Evolutionary conservation across 2,888 invertebrate species (phyloP), one percentile per base, ranked within the genome.

Genomic region (Apotomis betuletana): DNA sequence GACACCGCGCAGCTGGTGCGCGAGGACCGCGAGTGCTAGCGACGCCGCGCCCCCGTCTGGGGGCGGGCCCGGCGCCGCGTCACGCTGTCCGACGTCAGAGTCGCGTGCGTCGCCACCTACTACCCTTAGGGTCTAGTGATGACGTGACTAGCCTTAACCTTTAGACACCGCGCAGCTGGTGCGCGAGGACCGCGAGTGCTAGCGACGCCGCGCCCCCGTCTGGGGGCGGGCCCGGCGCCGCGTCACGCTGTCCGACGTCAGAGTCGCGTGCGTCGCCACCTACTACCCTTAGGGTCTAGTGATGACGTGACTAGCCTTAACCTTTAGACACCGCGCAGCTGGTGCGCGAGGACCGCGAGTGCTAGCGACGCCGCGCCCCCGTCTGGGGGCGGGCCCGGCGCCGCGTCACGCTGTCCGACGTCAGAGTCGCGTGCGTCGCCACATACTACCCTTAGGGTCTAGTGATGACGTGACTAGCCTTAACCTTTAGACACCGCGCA

Each of bases 161-260:
- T n/a, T n/a, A n/a, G n/a, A n/a, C n/a, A n/a, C n/a, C n/a, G n/a
- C 97, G 89, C 96, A 96, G 87, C 95, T 98, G 78, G 98, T 98
- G 78, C 96, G 96, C 89, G 98, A 98, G 94, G 97, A 98, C 94
- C 96, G 96, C 91, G 87, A 89, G 78, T 92, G 89, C 89, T 90
- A 90, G 88, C 81, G 71, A 9, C 70, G 68, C 44, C 59, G 60
- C 15, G 38, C 62, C 49, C 41, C 15, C 62, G 0, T 0, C 1
- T 0, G 63, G 52, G 54, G 59, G 15, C 38, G 10, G 13, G n/a
- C 3, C 51, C 10, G 9, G 3, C 6, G 41, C 5, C 41, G 63
- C 44, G 54, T 52, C 5, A 49, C 10, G 9, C 49, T 41, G 5
- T 0, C 36, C 8, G 15, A 1, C 36, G 9, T 13, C 4, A 52